Conservation (phyloP, 1,140 invertebrate species). For the Neodiprion lecontei region DNA sequence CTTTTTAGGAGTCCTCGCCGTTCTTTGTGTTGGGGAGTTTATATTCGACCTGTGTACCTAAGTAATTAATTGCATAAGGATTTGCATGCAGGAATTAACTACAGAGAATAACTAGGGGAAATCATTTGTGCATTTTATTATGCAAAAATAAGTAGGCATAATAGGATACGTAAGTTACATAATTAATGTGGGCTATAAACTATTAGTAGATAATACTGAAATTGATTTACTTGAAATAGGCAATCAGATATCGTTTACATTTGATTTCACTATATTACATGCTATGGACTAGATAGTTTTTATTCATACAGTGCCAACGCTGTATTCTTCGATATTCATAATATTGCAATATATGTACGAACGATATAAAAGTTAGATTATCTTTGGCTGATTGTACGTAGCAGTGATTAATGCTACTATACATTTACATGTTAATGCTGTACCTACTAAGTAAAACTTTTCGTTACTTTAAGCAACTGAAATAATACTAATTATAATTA, state of each 20-base stretch:
- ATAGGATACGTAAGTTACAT: not conserved
- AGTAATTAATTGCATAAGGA: too few relatives aligned
- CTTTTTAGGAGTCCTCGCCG: too few relatives aligned
- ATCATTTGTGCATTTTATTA: slow-evolving; percentile 3
- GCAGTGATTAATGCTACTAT: slow-evolving; percentile 8
- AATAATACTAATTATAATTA: not conserved
- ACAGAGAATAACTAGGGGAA: not conserved
- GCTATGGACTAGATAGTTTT: not conserved
- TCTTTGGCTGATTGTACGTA: slow-evolving; percentile 12
- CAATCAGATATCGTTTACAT: too few relatives aligned
- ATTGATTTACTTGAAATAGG: not conserved
- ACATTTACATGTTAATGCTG: not conserved
- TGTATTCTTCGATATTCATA: not conserved
- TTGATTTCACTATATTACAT: not conserved
- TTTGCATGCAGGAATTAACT: too few relatives aligned
- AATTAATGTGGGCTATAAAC: not conserved
- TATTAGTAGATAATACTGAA: not conserved
- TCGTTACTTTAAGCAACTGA: not conserved
- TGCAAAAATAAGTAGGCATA: not conserved
- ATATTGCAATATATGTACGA: not conserved
- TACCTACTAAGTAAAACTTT: not conserved
- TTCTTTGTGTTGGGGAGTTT: too few relatives aligned
- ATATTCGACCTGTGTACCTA: too few relatives aligned
- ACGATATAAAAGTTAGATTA: slow-evolving; percentile 14
- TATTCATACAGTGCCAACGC: not conserved